Percentiles rank a stretch among this genome's conserved stretches.
phyloP scores from a whole-genome alignment of 2,113 vertebrate species.

The Piaya cayana region DNA sequence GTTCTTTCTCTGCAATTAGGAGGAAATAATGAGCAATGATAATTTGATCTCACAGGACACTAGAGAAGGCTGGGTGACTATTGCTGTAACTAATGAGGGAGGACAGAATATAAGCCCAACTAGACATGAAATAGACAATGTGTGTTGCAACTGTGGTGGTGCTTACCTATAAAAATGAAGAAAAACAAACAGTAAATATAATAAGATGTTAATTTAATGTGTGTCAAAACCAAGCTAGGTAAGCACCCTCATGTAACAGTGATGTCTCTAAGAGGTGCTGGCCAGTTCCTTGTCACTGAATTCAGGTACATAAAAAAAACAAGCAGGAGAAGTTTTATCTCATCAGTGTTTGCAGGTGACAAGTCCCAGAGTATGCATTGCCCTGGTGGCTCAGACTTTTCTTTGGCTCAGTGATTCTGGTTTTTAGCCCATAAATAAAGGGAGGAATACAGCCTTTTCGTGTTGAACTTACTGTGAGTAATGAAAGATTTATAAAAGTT shows the following conservation, averaged over 20 bases:
- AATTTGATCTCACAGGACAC: not conserved
- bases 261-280: not conserved
- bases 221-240: not conserved
- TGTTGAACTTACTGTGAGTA: not conserved
- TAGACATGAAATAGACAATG: not conserved
- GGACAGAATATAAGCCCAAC: not conserved
- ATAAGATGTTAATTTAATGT: not conserved
- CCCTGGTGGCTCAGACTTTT: not conserved
- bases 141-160: conserved; percentile 1
- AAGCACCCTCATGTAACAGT: not conserved
- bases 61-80: not conserved
- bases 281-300: not conserved
- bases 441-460: not conserved
- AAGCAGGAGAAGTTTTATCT: not conserved
- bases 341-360: not conserved
- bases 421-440: not conserved
- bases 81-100: conserved; percentile 17
- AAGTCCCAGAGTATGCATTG: not conserved
- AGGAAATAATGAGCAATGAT: not conserved
- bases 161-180: not conserved
- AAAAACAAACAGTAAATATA: not conserved
- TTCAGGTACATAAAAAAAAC: not conserved
- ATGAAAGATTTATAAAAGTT: not conserved
- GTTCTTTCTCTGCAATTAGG: conserved; percentile 7
- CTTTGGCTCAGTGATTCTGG: not conserved